Base-by-base conservation (phyloP, 2,797 vertebrate species). In the Danio aesculapii region DNA sequence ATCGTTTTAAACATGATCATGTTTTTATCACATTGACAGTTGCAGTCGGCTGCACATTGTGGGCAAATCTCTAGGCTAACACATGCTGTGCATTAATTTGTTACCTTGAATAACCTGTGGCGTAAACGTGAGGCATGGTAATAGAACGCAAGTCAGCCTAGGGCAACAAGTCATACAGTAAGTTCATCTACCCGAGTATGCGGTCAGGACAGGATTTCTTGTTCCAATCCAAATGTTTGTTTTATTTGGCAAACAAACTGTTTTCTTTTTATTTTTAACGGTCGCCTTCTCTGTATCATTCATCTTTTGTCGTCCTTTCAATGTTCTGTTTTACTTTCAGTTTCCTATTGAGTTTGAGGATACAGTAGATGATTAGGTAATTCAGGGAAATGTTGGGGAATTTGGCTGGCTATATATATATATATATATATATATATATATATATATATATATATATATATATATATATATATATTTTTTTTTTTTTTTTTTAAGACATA, bases 61-160 rank as follows among this genome's bases (percentile, higher is more conserved):
- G 67, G 67, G 49, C 49, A 72, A 79, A 79, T 71, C 68, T 79
- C 58, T 21, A 12, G 57, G 14, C 53, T 55, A 69, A 58, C 11
- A 2, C 67, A 50, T 79, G 77, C 77, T 55, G 69, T 55, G 69
- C 64, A 14, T 72, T 80, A 80, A 80, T 73, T 72, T 69, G 41
- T 73, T 63, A 72, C 68, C 59, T 80, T 19, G 12, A 73, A 64
- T 80, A 64, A 80, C 59, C 69, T 73, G 69, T 64, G 68, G 17
- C 6, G 1, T 72, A 39, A 79, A 61, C 10, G 9, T 63, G 19
- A 21, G 17, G 10, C 10, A 55, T 30, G 50, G 58, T 53, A 14
- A 17, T 8, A 43, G 47, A 62, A 12, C 16, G 21, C 8, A 72
- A 64, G 69, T 72, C 59, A 80, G 19, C 43, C 14, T 19, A 67